These are phyloP conservation scores for Noctilio leporinus DNA, from an alignment of 2,113 vertebrate species.

Conservation along the genomic window DNA sequence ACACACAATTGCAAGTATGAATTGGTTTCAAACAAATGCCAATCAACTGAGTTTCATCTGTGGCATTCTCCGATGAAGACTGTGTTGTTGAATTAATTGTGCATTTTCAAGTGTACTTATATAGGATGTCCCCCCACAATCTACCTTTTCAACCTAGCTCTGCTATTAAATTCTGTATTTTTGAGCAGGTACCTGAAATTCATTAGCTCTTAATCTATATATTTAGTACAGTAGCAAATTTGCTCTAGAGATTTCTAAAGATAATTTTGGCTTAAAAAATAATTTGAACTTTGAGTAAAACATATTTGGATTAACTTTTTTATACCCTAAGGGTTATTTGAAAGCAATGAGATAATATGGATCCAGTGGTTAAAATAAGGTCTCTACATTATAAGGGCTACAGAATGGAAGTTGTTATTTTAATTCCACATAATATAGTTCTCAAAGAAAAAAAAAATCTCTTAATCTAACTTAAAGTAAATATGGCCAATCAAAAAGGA, in stretches of 20 bases:
- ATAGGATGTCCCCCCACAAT: neutral
- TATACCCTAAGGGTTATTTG: neutral
- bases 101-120: neutral
- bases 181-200: neutral
- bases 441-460: neutral
- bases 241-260: neutral
- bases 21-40: conserved; percentile 9
- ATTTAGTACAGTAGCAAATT: neutral
- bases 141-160: neutral
- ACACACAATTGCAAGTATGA: neutral
- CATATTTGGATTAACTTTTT: neutral
- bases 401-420: neutral
- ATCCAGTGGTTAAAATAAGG: neutral
- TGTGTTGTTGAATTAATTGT: neutral
- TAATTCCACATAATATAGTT: neutral
- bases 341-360: neutral
- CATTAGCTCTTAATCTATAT: neutral
- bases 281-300: neutral
- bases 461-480: neutral
- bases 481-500: neutral
- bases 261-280: neutral
- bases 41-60: neutral
- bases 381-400: neutral
- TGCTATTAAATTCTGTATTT: neutral
- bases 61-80: neutral